phyloP scores from a whole-genome alignment of 2,888 invertebrate genomes.

The Cryptus armator region DNA sequence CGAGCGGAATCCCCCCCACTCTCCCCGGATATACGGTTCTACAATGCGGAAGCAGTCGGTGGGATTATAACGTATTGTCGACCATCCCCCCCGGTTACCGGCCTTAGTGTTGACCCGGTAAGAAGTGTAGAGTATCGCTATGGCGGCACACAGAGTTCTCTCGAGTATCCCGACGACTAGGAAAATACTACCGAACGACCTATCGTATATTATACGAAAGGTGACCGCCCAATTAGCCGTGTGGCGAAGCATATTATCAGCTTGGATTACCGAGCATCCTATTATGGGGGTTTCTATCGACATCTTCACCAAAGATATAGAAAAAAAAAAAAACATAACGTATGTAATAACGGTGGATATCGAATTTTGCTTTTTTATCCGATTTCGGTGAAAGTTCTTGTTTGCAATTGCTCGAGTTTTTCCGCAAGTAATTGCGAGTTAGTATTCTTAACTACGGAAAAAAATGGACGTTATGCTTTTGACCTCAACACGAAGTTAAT shows the following conservation, averaged over 20 bases:
- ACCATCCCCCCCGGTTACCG: neutral
- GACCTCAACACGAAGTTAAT: too few relatives aligned
- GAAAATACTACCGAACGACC: constrained; percentile 6
- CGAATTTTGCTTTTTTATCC: neutral
- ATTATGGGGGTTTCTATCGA: constrained; percentile 17
- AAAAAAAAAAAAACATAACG: neutral
- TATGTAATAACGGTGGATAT: neutral
- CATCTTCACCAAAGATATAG: constrained; percentile 8
- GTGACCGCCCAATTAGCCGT: constrained; percentile 51
- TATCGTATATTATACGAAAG: constrained; percentile 43
- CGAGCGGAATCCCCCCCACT: constrained; percentile 51
- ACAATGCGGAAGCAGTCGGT: constrained; percentile 56
- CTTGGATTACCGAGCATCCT: constrained; percentile 31
- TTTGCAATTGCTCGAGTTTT: neutral
- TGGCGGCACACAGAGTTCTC: constrained; percentile 14
- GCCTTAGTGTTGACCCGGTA: constrained; percentile 1
- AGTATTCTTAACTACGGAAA: too few relatives aligned
- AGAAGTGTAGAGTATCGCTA: neutral
- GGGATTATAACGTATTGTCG: constrained; percentile 49
- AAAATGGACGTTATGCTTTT: too few relatives aligned
- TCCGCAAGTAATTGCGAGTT: neutral
- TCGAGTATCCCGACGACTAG: neutral
- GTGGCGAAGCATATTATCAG: constrained; percentile 41
- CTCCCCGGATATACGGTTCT: constrained; percentile 49
- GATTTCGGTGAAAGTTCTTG: neutral